A percentile compares a stretch with the other conserved stretches of the same genome.
Evolutionary conservation across 2,888 invertebrate genomes (phyloP).

Genomic region (Charanyca ferruginea): DNA sequence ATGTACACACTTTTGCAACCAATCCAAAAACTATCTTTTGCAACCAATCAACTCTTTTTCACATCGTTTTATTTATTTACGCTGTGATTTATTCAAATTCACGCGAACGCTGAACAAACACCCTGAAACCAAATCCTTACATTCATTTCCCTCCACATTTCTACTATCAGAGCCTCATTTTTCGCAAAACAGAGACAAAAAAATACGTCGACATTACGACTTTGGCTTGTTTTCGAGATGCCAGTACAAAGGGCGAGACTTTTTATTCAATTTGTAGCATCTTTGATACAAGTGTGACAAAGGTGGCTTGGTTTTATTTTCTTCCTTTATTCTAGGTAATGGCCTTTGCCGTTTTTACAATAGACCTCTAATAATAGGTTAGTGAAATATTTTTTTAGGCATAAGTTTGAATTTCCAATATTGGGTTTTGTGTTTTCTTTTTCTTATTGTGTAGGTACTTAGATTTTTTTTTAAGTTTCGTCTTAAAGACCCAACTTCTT

Average conservation of each 20-base stretch:
- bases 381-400: neutral
- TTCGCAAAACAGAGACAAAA: constrained; percentile 33
- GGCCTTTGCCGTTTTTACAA: constrained; percentile 44
- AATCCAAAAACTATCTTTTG: neutral
- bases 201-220: constrained; percentile 42
- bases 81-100: constrained; percentile 16
- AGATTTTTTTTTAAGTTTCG: neutral
- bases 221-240: constrained; percentile 53
- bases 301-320: constrained; percentile 40
- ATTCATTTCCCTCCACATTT: constrained; percentile 25
- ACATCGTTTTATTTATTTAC: constrained; percentile 7
- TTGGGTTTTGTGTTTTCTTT: neutral
- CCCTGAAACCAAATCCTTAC: neutral
- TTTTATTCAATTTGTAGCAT: constrained; percentile 65
- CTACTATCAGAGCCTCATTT: constrained; percentile 38
- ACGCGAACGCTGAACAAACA: neutral
- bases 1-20: too few species aligned
- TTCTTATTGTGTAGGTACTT: neutral
- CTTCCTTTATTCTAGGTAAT: constrained; percentile 39
- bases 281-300: constrained; percentile 59
- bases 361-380: constrained; percentile 26
- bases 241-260: constrained; percentile 50
- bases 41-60: neutral
- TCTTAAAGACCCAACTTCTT: neutral
- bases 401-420: constrained; percentile 35